Base-by-base conservation (phyloP, 2,888 invertebrate genomes). In the Trimorus sp. region DNA sequence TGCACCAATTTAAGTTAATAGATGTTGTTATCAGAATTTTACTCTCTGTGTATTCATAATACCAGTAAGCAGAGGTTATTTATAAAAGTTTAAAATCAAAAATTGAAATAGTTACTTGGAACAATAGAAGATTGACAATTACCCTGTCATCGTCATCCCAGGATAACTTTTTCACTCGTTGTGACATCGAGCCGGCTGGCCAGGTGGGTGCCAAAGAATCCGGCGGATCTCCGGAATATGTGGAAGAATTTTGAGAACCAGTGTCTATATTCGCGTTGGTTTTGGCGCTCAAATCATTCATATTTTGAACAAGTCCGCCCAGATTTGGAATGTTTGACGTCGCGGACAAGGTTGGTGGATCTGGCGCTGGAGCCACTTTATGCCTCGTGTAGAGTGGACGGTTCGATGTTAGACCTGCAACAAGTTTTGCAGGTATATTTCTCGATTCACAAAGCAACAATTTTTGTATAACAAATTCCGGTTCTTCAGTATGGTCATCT, bases 101-200 rank as follows among this genome's bases (percentile, higher is more conserved):
- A n/a, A 26, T 26, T 4, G 26, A 26, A 26, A n/a, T n/a, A 26
- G 26, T 26, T 4, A 26, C 1, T 1, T 26, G 26, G 26, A 4
- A 26, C 1, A 26, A 26, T 1, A 26, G 4, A 26, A 26, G 1
- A 26, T 26, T 26, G 26, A 26, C 1, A 26, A 26, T 26, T 85
- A 90, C 90, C 84, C 88, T 89, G 51, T 91, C 90, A 54, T 90
- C 95, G 89, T 96, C 95, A 87, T 95, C 95, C 96, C 96, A 97
- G 90, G 95, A 96, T 66, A 96, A 93, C 89, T 96, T 96, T 92
- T 96, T 96, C 82, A 96, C 95, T 62, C 95, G 92, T 66, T 94
- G 94, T 6, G 96, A 95, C 42, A 95, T 94, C 78, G 95, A 94
- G 71, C 94, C 93, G 77, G 93, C 92, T 0, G 96, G 95, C 95